Conservation (phyloP, 2,888 invertebrate species). For the Oxystoma pomonae region DNA sequence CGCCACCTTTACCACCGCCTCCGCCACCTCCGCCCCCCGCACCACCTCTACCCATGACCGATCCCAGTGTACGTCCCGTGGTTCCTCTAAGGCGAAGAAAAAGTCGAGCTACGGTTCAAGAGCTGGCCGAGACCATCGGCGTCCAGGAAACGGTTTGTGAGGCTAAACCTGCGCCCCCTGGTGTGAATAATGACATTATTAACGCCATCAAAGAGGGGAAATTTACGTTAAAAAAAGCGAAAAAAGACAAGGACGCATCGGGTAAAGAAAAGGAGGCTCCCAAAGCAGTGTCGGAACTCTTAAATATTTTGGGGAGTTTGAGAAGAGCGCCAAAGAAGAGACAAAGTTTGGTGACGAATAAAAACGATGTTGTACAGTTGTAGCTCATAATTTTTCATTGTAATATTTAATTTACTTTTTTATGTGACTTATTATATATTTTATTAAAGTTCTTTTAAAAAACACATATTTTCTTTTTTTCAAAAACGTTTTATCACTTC, state of each 20-base stretch:
- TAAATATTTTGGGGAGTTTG: constrained; percentile 63
- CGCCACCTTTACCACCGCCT: constrained; percentile 48
- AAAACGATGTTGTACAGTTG: not conserved
- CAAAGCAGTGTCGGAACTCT: constrained; percentile 62
- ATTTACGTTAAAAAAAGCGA: constrained; percentile 64
- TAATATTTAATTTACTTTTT: too few species aligned
- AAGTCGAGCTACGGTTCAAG: constrained; percentile 35
- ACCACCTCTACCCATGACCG: constrained; percentile 41
- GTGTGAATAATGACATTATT: constrained; percentile 67
- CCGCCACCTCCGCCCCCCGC: constrained; percentile 34
- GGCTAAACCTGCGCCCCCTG: constrained; percentile 45
- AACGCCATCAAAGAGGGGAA: constrained; percentile 73
- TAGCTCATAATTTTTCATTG: too few species aligned
- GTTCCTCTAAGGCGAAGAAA: constrained; percentile 53
- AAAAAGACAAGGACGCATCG: constrained; percentile 55
- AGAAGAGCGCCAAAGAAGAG: constrained; percentile 51
- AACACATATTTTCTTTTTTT: too few species aligned
- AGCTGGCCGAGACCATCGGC: constrained; percentile 35
- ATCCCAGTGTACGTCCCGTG: constrained; percentile 41
- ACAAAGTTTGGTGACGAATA: constrained; percentile 29
- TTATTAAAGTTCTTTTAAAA: too few species aligned
- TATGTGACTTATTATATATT: too few species aligned
- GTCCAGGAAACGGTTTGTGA: constrained; percentile 20
- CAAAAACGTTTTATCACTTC: too few species aligned
- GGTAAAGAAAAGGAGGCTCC: constrained; percentile 55